Evolutionary conservation across 1,140 invertebrate genomes (phyloP).

Genomic region (Babylonia areolata): DNA sequence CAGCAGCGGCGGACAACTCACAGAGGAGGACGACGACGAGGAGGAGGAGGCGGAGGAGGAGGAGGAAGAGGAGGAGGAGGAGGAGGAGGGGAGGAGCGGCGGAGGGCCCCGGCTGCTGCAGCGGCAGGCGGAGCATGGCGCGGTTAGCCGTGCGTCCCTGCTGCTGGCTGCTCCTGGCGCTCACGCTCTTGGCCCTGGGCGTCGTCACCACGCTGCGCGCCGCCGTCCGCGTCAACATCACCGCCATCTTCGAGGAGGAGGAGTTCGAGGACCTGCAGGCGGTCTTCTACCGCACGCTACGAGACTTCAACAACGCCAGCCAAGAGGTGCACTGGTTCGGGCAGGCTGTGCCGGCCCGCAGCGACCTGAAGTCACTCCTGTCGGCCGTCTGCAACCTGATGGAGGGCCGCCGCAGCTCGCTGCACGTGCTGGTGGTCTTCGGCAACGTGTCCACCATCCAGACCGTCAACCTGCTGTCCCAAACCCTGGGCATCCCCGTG

Average conservation of each 20-base stretch:
- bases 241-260: conserved; percentile 55
- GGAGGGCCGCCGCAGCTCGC: conserved; percentile 38
- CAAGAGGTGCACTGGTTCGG: conserved; percentile 44
- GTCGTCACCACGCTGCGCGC: conserved; percentile 18
- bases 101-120: not conserved
- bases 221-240: conserved; percentile 47
- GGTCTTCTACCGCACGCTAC: conserved; percentile 51
- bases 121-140: not conserved
- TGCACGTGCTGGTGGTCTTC: conserved; percentile 56
- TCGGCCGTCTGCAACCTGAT: conserved; percentile 50
- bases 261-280: conserved; percentile 50
- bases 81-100: not conserved
- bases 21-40: not conserved
- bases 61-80: not conserved
- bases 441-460: conserved; percentile 51
- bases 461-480: conserved; percentile 53
- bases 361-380: conserved; percentile 48
- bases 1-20: not conserved
- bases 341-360: conserved; percentile 26
- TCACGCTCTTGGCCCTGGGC: not conserved
- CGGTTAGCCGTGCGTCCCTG: conserved; percentile 18
- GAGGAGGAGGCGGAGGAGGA: not conserved
- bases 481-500: conserved; percentile 56
- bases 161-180: not conserved
- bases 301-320: conserved; percentile 47